Base-by-base conservation (phyloP, 2,113 vertebrate genomes). In the Chaetodon trifascialis region DNA sequence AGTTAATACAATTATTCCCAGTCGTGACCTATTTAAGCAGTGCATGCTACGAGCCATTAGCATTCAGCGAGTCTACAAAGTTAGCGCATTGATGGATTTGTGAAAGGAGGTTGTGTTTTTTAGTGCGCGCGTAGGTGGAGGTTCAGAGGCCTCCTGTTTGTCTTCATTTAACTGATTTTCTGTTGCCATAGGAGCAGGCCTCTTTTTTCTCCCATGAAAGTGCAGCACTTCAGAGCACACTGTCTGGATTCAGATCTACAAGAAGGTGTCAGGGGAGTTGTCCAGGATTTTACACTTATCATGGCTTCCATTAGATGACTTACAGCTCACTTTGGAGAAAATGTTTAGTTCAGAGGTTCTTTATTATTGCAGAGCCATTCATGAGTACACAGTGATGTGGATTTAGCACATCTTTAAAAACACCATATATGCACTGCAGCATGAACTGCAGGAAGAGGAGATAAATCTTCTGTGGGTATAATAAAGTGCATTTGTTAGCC, bases 71-170 rank as follows among this genome's bases (percentile, higher is more conserved):
- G 87, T 91, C 89, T 87, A 89, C 91, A 93, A 93, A 94, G 92
- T 91, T 91, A 80, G 83, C 81, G 55, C 79, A 65, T 89, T 93
- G 93, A 94, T 93, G 89, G 87, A 89, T 94, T 86, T 88, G 90
- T 88, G 90, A 92, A 92, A 92, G 75, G 90, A 90, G 91, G 83
- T 90, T 92, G 87, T 93, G 90, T 92, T 94, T 92, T 93, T 92
- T 76, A 80, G 89, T 66, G 86, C 44, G 40, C 2, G 90, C 79
- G 94, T 94, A 93, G 94, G 94, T 93, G 94, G 92, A 91, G 87
- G 94, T 94, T 95, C 88, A 94, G 90, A 95, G 91, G 88, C 88
- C 91, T 91, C 84, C 84, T 94, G 91, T 92, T 93, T 94, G 91
- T 94, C 92, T 94, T 94, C 91, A 93, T 94, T 94, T 92, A 93